Conservation (phyloP, 2,888 invertebrate species). For the Sminthurides aquaticus region DNA sequence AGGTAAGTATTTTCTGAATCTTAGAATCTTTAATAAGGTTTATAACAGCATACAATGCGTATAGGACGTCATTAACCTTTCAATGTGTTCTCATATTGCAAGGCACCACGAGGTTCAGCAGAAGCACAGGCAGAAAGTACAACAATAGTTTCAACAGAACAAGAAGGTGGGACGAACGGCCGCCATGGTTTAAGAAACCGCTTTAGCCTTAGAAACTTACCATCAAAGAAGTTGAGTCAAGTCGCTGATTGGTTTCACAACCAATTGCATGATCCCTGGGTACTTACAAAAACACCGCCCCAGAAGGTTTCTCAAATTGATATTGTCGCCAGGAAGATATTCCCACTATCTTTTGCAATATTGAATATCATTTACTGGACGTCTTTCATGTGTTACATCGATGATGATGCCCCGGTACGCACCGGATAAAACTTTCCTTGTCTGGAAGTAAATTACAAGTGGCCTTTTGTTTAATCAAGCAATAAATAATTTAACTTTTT, state of each 20-base stretch:
- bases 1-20: no score
- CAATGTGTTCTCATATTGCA: no score
- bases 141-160: no score
- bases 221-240: conserved; percentile 9
- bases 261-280: conserved; percentile 37
- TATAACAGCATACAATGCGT: no score
- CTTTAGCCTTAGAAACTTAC: neutral
- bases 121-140: no score
- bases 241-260: conserved; percentile 30
- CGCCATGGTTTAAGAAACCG: neutral
- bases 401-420: conserved; percentile 38
- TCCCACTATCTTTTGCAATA: conserved; percentile 54
- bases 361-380: conserved; percentile 52
- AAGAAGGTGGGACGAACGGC: no score
- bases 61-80: no score
- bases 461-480: neutral
- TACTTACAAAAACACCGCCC: conserved; percentile 38
- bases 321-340: conserved; percentile 53
- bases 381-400: conserved; percentile 45
- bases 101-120: no score
- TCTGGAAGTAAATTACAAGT: no score
- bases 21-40: no score
- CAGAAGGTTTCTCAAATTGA: conserved; percentile 51
- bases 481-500: no score
- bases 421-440: neutral